Conservation (phyloP, 2,797 vertebrate species). For the Ammospiza maritima region DNA sequence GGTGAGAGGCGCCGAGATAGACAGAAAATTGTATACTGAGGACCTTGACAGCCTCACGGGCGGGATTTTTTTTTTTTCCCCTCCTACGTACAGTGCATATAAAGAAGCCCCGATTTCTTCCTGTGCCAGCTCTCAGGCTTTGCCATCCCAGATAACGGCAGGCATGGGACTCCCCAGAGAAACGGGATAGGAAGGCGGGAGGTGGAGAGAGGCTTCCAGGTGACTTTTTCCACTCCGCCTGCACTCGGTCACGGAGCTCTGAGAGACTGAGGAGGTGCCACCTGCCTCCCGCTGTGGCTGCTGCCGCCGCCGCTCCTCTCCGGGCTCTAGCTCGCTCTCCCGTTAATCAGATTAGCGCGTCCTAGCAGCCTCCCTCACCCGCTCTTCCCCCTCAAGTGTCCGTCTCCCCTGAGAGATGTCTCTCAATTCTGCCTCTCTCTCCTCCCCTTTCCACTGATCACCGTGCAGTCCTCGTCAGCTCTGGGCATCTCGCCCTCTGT, state of each 20-base stretch:
- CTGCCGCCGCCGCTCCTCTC: neutral
- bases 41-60: constrained; percentile 72
- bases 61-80: neutral
- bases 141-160: constrained; percentile 38
- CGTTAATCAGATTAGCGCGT: neutral
- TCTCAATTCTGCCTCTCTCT: constrained; percentile 38
- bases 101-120: constrained; percentile 22
- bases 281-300: neutral
- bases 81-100: neutral
- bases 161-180: constrained; percentile 49
- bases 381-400: constrained; percentile 10
- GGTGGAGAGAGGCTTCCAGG: neutral
- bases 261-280: constrained; percentile 12
- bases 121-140: constrained; percentile 22
- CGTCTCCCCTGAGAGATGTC: constrained; percentile 44
- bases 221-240: neutral
- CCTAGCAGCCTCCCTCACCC: neutral
- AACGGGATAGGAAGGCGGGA: constrained; percentile 34
- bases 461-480: constrained; percentile 7
- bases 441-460: constrained; percentile 40
- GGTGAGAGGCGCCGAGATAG: constrained; percentile 51
- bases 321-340: neutral
- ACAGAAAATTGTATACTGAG: constrained; percentile 69
- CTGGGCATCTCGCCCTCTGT: neutral
- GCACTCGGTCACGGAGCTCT: neutral